A percentile compares a stretch with the other conserved stretches of the same genome.
These are phyloP conservation scores for Pipa parva DNA, from an alignment of 2,113 vertebrate species.

Conservation along the genomic window DNA sequence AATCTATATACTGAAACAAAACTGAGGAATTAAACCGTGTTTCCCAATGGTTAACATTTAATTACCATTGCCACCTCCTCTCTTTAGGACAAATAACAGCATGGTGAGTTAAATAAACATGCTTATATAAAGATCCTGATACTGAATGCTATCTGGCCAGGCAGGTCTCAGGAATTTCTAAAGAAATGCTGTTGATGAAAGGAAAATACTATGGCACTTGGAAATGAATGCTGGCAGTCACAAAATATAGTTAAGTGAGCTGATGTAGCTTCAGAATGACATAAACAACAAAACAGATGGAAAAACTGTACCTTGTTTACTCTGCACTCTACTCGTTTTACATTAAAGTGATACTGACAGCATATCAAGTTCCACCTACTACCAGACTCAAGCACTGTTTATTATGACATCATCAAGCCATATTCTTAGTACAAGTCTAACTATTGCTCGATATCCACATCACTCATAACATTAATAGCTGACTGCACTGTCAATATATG, in stretches of 20 bases:
- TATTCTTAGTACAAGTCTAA: no score
- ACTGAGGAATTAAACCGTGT: slow-evolving; percentile 24
- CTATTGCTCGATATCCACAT: no score
- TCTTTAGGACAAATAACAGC: slow-evolving; percentile 42
- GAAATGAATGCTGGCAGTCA: slow-evolving; percentile 45
- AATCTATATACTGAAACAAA: slow-evolving; percentile 29
- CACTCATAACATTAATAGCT: no score
- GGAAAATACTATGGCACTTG: slow-evolving; percentile 51
- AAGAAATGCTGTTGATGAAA: slow-evolving; percentile 45
- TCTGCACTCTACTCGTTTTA: slow-evolving; percentile 20
- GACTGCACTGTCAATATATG: no score
- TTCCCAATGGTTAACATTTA: slow-evolving; percentile 33
- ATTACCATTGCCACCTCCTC: slow-evolving; percentile 20
- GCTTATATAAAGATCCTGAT: slow-evolving; percentile 41
- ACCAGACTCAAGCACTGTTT: no score
- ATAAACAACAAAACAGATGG: slow-evolving; percentile 40
- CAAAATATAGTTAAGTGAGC: slow-evolving; percentile 41
- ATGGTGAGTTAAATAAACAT: slow-evolving; percentile 42
- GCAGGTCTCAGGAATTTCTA: slow-evolving; percentile 40
- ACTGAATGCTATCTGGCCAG: slow-evolving; percentile 24
- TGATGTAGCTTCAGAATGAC: slow-evolving; percentile 51
- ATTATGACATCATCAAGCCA: no score
- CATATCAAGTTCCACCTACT: no score
- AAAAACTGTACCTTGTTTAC: slow-evolving; percentile 14
- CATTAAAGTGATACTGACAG: no score